These are phyloP conservation scores for Channa argus DNA, from an alignment of 2,113 vertebrate species.

Conservation along the genomic window DNA sequence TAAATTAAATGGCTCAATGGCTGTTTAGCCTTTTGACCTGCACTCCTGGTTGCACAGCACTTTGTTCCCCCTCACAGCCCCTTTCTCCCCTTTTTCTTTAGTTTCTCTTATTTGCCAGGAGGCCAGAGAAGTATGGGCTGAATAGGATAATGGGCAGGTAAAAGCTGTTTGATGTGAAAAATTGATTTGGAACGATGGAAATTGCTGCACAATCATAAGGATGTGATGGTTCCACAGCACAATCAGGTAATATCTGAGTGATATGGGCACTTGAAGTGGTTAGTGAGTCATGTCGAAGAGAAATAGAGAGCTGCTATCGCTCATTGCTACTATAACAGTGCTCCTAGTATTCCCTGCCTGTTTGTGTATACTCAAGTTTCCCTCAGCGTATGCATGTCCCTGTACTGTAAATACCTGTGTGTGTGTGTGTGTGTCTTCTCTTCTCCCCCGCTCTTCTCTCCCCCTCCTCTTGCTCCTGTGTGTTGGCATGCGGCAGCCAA, in stretches of 20 bases:
- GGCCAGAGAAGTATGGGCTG: conserved; percentile 56
- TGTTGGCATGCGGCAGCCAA: conserved; percentile 86
- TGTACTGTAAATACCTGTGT: conserved; percentile 56
- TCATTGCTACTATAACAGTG: conserved; percentile 19
- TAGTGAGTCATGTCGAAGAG: conserved; percentile 50
- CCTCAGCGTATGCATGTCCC: conserved; percentile 27
- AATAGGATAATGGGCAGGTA: conserved; percentile 73
- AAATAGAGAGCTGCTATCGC: conserved; percentile 22
- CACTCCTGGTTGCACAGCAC: neutral
- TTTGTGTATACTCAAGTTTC: conserved; percentile 54
- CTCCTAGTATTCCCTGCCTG: conserved; percentile 16
- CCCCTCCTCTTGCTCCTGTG: conserved; percentile 36
- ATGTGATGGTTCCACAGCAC: conserved; percentile 17
- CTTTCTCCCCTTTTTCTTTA: conserved; percentile 1
- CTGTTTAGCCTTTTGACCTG: conserved; percentile 9
- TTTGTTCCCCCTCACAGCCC: conserved; percentile 23
- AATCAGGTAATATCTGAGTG: conserved; percentile 59
- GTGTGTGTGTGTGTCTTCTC: conserved; percentile 18
- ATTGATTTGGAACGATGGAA: conserved; percentile 73
- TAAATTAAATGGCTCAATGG: neutral
- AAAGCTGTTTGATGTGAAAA: conserved; percentile 73
- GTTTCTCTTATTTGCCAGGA: conserved; percentile 43
- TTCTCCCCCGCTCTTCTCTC: neutral
- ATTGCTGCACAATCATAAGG: conserved; percentile 66
- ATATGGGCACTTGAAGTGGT: conserved; percentile 64